phyloP scores from a whole-genome alignment of 2,113 vertebrate species.

The Cacatua alba region DNA sequence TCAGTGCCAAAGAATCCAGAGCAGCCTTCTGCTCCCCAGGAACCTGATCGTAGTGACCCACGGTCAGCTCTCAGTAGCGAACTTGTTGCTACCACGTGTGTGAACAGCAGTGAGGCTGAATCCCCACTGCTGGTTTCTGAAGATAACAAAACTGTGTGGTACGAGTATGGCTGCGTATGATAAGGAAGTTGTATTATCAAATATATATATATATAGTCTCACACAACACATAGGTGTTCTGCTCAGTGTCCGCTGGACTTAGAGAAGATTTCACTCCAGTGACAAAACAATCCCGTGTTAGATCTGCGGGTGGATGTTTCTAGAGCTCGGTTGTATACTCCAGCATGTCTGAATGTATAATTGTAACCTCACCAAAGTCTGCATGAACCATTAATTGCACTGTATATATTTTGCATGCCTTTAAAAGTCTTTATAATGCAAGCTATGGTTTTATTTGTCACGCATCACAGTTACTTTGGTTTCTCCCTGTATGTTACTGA shows the following conservation, averaged over 20 bases:
- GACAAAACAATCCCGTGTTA: neutral
- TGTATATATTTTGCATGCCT: conserved; percentile 76
- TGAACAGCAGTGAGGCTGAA: conserved; percentile 67
- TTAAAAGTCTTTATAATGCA: conserved; percentile 50
- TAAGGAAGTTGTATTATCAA: neutral
- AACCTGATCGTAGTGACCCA: conserved; percentile 9
- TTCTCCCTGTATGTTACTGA: conserved; percentile 17
- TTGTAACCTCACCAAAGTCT: conserved; percentile 71
- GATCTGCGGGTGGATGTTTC: neutral
- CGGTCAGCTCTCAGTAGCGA: neutral
- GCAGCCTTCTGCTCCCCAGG: conserved; percentile 44
- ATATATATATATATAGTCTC: neutral
- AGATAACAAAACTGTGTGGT: conserved; percentile 93
- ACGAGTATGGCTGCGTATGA: conserved; percentile 97
- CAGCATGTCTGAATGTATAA: conserved; percentile 69
- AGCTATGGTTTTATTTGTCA: conserved; percentile 58
- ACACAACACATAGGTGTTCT: neutral
- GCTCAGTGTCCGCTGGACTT: neutral
- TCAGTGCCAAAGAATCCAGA: conserved; percentile 33
- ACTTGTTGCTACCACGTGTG: conserved; percentile 9
- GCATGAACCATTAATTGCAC: conserved; percentile 76
- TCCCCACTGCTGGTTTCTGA: conserved; percentile 81
- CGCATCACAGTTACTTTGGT: neutral
- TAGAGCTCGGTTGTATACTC: conserved; percentile 12
- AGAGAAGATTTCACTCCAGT: conserved; percentile 3